Percentiles rank a stretch among this genome's conserved stretches.
phyloP scores from a whole-genome alignment of 2,797 vertebrate species.

The Aratinga solstitialis region DNA sequence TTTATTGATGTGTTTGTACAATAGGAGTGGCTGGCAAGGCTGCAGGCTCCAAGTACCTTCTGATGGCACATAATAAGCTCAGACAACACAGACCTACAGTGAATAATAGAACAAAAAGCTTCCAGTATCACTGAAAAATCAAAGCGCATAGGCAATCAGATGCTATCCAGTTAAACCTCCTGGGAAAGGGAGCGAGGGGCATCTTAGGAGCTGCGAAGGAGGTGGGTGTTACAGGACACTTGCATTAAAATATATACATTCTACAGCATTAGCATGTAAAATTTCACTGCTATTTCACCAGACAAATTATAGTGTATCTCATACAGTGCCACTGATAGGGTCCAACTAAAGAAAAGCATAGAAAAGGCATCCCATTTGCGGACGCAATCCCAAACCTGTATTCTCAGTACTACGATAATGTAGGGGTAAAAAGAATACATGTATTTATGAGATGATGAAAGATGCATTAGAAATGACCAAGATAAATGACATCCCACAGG shows the following conservation, averaged over 20 bases:
- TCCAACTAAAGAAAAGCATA: neutral
- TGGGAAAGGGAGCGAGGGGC: neutral
- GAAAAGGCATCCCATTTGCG: neutral
- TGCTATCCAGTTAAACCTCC: conserved; percentile 14
- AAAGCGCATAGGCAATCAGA: conserved; percentile 43
- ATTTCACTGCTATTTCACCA: neutral
- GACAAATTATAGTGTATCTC: fast-evolving
- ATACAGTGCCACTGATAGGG: fast-evolving
- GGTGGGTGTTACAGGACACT: neutral
- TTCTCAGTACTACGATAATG: neutral
- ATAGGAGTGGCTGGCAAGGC: conserved; percentile 53
- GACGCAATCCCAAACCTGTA: neutral
- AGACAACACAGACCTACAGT: conserved; percentile 50
- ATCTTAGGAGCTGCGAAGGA: neutral
- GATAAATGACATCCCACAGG: neutral
- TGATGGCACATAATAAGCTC: conserved; percentile 58
- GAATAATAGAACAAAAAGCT: conserved; percentile 77
- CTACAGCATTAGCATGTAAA: neutral
- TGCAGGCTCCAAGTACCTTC: conserved; percentile 45
- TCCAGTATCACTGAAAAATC: conserved; percentile 19
- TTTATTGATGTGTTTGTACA: conserved; percentile 68
- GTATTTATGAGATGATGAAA: neutral
- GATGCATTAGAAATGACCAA: neutral
- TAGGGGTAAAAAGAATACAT: fast-evolving
- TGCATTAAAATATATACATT: neutral